Conservation (phyloP, 2,888 invertebrate species). For the Gymnoscelis rufifasciata region DNA sequence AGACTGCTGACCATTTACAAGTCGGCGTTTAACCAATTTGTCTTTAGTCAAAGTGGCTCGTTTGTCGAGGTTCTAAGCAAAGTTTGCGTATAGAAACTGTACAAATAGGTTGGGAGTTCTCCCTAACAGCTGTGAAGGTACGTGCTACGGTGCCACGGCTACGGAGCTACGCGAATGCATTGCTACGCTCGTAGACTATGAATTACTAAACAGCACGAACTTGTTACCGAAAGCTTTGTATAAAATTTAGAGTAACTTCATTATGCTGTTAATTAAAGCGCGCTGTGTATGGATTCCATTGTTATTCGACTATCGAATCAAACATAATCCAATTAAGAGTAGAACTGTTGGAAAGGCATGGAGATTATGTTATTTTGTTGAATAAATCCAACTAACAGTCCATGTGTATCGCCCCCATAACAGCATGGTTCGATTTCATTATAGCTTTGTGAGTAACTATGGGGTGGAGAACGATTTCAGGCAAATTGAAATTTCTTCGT, state of each 20-base stretch:
- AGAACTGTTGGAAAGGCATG: conserved; percentile 14
- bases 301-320: no score
- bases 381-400: conserved; percentile 25
- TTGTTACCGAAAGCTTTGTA: not conserved
- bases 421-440: conserved; percentile 41
- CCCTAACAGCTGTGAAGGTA: not conserved
- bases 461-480: conserved; percentile 45
- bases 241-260: no score
- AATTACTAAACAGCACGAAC: not conserved
- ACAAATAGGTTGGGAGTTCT: conserved; percentile 4
- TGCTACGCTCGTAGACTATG: not conserved
- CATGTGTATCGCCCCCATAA: conserved; percentile 28
- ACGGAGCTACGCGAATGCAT: not conserved
- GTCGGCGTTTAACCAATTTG: no score
- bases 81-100: conserved; percentile 25
- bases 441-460: conserved; percentile 35
- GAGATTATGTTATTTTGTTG: conserved; percentile 15
- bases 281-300: no score
- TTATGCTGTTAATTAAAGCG: no score
- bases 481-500: conserved; percentile 65
- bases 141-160: conserved; percentile 1
- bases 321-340: no score
- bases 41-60: not conserved
- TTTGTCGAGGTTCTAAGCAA: not conserved
- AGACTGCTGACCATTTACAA: no score